Evolutionary conservation across 2,113 vertebrate genomes (phyloP), one percentile per base, ranked within the genome.

Genomic region (Paraplagusia blochii): DNA sequence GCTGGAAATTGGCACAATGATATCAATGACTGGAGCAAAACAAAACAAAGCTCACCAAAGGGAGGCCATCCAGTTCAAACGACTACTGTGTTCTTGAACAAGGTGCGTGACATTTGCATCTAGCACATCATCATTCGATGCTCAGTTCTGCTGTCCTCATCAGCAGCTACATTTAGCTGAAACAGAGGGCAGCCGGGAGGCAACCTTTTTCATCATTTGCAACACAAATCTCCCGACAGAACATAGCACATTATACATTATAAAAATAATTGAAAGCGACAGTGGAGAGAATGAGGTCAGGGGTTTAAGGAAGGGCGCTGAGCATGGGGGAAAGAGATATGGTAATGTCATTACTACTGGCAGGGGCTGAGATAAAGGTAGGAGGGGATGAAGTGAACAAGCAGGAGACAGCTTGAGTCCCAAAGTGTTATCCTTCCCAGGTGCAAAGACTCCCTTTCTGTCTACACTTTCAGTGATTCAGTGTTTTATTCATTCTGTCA

Each of bases 201-300:
- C 61, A 77, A 58, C 11, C 71, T 54, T 16, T 58, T 72, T 62
- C 16, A 60, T 64, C 73, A 72, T 85, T 82, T 71, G 76, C 72
- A 83, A 71, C 59, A 63, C 67, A 60, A 58, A 80, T 76, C 77
- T 82, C 72, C 58, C 82, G 53, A 35, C 61, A 82, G 80, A 84
- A 73, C 79, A 85, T 86, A 74, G 81, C 88, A 74, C 77, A 82
- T 82, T 71, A 82, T 83, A 51, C 58, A 62, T 72, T 56, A 33
- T 43, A 73, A 64, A 60, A 58, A 63, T 76, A 64, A 79, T 74
- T 85, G 79, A 80, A 85, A 80, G 74, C 74, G 76, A 84, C 79
- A 81, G 47, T n/a, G 4, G 44, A 47, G 55, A 55, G 58, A 72
- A 78, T 76, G 76, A 83, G 77, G 76, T 70, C 74, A 77, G 66